These are phyloP conservation scores for Trissoscelio sp. DNA, from an alignment of 2,888 invertebrate genomes.

Conservation along the genomic window DNA sequence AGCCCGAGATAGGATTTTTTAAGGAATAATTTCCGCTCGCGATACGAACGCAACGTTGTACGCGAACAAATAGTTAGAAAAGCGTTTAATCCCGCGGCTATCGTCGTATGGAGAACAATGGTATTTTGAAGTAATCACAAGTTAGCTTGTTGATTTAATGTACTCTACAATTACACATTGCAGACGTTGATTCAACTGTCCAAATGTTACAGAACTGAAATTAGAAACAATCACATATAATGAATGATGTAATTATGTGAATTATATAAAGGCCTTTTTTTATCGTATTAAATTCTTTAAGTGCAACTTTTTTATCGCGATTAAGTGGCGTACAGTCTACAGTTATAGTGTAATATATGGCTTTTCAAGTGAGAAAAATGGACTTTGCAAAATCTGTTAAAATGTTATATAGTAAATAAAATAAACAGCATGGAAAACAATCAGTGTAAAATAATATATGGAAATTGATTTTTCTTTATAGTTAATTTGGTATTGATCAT, in stretches of 20 bases:
- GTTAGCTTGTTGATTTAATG: conserved; percentile 58
- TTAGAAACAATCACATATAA: conserved; percentile 64
- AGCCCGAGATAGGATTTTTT: not conserved
- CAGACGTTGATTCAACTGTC: conserved; percentile 63
- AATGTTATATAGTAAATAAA: too few species aligned
- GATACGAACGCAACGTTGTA: conserved; percentile 30
- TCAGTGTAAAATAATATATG: too few species aligned
- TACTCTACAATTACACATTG: conserved; percentile 56
- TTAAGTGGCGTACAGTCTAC: conserved; percentile 40
- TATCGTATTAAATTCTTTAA: conserved; percentile 23
- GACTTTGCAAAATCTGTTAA: too few species aligned
- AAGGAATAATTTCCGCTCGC: conserved; percentile 42
- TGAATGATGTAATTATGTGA: conserved; percentile 63
- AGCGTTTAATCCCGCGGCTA: conserved; percentile 55
- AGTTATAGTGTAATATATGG: conserved; percentile 41
- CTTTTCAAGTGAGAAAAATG: conserved; percentile 34
- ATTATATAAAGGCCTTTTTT: conserved; percentile 50
- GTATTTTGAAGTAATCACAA: conserved; percentile 58
- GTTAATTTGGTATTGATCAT: too few species aligned
- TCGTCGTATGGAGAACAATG: conserved; percentile 54
- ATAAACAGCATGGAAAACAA: too few species aligned
- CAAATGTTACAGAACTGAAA: conserved; percentile 56
- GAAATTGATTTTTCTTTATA: too few species aligned
- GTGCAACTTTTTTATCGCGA: conserved; percentile 39
- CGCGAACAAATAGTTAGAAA: conserved; percentile 38